These are phyloP conservation scores for Triplophysa yarkandensis DNA, from an alignment of 2,797 vertebrate genomes.

Conservation along the genomic window DNA sequence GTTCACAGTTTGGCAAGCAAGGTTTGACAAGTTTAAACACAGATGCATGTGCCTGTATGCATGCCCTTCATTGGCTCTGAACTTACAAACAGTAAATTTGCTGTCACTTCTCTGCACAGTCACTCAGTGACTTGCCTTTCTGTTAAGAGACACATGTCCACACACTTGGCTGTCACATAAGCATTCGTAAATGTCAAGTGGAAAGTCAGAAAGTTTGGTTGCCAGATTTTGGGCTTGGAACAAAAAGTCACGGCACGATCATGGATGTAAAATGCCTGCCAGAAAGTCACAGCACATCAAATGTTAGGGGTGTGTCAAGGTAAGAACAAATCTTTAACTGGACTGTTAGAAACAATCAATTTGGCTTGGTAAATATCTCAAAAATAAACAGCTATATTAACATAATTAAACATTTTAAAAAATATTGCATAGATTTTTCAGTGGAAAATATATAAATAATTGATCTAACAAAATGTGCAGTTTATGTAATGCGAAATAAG, in stretches of 20 bases:
- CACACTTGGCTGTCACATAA: background rate
- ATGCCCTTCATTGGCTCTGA: slow-evolving; percentile 4
- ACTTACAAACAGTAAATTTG: slow-evolving; percentile 16
- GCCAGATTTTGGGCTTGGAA: background rate
- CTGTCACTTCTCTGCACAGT: slow-evolving; percentile 31
- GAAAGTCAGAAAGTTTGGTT: slow-evolving; percentile 24
- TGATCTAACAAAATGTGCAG: too few relatives aligned
- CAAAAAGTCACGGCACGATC: background rate
- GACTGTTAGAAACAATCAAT: too few relatives aligned
- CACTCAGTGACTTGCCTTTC: background rate
- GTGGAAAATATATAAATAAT: too few relatives aligned
- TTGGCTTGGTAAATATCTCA: too few relatives aligned
- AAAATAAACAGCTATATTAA: too few relatives aligned
- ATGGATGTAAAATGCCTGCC: background rate
- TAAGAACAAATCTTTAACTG: background rate
- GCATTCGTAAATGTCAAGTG: slow-evolving; percentile 49
- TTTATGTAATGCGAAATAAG: too few relatives aligned
- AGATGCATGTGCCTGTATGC: slow-evolving; percentile 2
- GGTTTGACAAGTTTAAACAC: slow-evolving; percentile 33
- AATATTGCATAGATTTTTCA: too few relatives aligned
- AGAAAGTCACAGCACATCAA: slow-evolving; percentile 13
- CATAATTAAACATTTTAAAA: too few relatives aligned
- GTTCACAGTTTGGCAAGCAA: slow-evolving; percentile 29
- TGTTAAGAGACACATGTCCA: background rate
- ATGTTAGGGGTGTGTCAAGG: background rate